Percentiles rank a stretch among this genome's conserved stretches.
Conservation (phyloP, 2,113 vertebrate genomes). For the Garra rufa region DNA sequence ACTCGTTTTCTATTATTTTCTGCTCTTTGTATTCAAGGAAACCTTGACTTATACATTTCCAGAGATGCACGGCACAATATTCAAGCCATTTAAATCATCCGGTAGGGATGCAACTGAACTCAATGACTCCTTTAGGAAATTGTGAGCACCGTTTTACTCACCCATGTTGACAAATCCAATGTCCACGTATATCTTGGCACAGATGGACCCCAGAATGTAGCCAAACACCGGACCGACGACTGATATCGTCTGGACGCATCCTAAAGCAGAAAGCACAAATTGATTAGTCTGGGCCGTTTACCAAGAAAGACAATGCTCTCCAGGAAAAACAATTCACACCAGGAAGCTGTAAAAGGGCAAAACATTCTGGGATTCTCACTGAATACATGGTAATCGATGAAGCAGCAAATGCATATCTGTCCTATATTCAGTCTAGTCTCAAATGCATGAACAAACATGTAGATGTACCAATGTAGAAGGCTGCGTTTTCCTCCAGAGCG, state of each 20-base stretch:
- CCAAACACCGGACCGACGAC: constrained; percentile 88
- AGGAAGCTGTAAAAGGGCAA: neutral
- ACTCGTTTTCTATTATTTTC: neutral
- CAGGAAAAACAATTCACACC: neutral
- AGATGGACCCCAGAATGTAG: constrained; percentile 85
- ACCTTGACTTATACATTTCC: neutral
- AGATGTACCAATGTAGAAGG: constrained; percentile 83
- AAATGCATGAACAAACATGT: neutral
- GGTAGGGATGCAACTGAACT: neutral
- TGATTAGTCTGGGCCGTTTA: neutral
- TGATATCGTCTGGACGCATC: constrained; percentile 83
- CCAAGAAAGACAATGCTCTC: constrained; percentile 3
- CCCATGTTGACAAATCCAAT: constrained; percentile 84
- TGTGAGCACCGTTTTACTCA: constrained; percentile 65
- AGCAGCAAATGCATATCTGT: constrained; percentile 1
- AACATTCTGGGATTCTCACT: neutral
- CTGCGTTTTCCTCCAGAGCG: constrained; percentile 78
- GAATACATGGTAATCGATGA: neutral
- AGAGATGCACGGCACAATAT: neutral
- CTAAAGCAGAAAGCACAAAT: constrained; percentile 64
- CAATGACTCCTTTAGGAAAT: neutral
- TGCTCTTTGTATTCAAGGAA: neutral
- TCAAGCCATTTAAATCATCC: neutral
- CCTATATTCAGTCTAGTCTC: neutral
- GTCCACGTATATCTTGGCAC: constrained; percentile 86